These are phyloP conservation scores for Diarsia rubi DNA, from an alignment of 2,888 invertebrate species.

Conservation along the genomic window DNA sequence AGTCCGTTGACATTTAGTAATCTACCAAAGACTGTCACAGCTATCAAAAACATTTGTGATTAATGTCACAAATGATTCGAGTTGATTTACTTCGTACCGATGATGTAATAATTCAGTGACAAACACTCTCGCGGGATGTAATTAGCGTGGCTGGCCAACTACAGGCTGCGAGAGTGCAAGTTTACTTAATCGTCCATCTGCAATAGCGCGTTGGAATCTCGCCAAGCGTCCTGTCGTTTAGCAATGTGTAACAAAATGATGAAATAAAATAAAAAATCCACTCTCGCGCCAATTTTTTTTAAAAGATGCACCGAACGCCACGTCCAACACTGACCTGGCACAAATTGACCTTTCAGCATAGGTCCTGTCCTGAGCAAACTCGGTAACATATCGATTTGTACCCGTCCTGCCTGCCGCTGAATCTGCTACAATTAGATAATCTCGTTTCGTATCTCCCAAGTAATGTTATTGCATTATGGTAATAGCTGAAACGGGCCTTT, in stretches of 20 bases:
- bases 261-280: constrained; percentile 17
- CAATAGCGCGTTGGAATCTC: constrained; percentile 74
- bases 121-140: constrained; percentile 31
- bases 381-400: constrained; percentile 32
- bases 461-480: constrained; percentile 51
- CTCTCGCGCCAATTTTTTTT: constrained; percentile 1
- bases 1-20: constrained; percentile 20
- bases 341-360: constrained; percentile 33
- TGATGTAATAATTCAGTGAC: constrained; percentile 43
- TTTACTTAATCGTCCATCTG: constrained; percentile 70
- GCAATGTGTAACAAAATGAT: constrained; percentile 26
- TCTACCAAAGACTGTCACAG: constrained; percentile 24
- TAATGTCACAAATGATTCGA: constrained; percentile 40
- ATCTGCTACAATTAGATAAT: constrained; percentile 19
- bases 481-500: constrained; percentile 36
- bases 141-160: constrained; percentile 42
- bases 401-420: constrained; percentile 7
- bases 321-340: constrained; percentile 44
- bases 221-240: constrained; percentile 66
- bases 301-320: constrained; percentile 1
- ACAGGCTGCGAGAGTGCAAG: constrained; percentile 43
- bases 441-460: constrained; percentile 15
- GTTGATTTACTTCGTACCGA: constrained; percentile 32
- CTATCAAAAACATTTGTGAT: constrained; percentile 28
- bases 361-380: constrained; percentile 40